A percentile compares a stretch with the other conserved stretches of the same genome.
phyloP scores from a whole-genome alignment of 2,113 vertebrate species.

The Mustela lutreola region DNA sequence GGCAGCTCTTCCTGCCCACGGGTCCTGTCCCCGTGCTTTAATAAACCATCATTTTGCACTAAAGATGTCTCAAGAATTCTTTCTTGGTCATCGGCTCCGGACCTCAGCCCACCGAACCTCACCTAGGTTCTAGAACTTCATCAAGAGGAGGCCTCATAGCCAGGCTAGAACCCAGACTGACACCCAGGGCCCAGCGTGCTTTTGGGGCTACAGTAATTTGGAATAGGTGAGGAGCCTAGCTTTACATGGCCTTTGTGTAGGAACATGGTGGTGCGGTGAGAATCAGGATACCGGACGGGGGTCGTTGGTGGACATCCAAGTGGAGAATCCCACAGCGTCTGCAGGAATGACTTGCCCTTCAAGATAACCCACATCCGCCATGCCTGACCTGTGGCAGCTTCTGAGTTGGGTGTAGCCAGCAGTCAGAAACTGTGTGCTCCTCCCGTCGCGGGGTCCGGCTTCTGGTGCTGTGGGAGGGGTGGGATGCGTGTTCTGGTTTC shows the following conservation, averaged over 20 bases:
- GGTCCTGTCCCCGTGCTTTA: too few species aligned
- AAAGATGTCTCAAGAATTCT: too few species aligned
- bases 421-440: not conserved
- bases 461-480: not conserved
- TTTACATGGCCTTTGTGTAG: not conserved
- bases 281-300: not conserved
- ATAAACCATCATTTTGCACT: too few species aligned
- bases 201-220: not conserved
- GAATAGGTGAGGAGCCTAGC: not conserved
- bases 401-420: not conserved
- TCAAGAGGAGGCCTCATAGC: not conserved
- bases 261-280: fast-evolving
- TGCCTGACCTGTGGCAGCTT: not conserved
- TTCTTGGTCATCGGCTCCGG: too few species aligned
- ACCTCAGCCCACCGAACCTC: too few species aligned
- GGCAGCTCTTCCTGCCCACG: too few species aligned
- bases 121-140: too few species aligned
- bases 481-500: not conserved
- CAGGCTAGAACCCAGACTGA: not conserved
- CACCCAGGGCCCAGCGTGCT: not conserved
- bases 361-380: not conserved
- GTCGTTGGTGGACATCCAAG: too few species aligned
- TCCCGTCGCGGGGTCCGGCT: not conserved
- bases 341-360: not conserved
- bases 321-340: not conserved